These are phyloP conservation scores for Ceyx margarethae DNA, from an alignment of 2,113 vertebrate species.

Conservation along the genomic window DNA sequence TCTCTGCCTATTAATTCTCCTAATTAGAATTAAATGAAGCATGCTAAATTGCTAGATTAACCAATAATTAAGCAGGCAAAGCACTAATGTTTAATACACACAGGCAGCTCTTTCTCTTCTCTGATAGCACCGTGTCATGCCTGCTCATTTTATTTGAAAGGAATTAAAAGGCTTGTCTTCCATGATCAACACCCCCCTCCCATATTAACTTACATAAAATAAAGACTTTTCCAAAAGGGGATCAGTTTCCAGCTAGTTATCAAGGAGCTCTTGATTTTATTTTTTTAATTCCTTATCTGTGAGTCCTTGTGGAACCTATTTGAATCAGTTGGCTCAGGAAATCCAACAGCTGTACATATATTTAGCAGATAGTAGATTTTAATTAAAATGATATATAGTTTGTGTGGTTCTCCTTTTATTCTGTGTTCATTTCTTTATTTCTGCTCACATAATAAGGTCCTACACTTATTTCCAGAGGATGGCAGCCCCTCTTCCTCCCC, in stretches of 20 bases:
- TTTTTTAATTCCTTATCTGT: slow-evolving; percentile 59
- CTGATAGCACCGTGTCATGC: slow-evolving; percentile 65
- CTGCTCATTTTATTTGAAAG: slow-evolving; percentile 69
- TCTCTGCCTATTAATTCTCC: slow-evolving; percentile 86
- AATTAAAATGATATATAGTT: slow-evolving; percentile 62
- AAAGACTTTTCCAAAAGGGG: slow-evolving; percentile 39
- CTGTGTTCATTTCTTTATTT: slow-evolving; percentile 46
- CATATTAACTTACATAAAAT: slow-evolving; percentile 55
- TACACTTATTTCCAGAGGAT: slow-evolving; percentile 12
- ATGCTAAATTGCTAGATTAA: slow-evolving; percentile 86
- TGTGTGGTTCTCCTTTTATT: slow-evolving; percentile 27
- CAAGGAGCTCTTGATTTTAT: slow-evolving; percentile 36
- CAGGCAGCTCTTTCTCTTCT: slow-evolving; percentile 71
- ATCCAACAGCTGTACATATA: slow-evolving; percentile 47
- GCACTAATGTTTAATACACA: slow-evolving; percentile 74
- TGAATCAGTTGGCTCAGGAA: slow-evolving; percentile 36
- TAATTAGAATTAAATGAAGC: slow-evolving; percentile 90
- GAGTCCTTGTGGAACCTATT: slow-evolving; percentile 41
- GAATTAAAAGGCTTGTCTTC: slow-evolving; percentile 68
- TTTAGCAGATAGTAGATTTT: slow-evolving; percentile 63
- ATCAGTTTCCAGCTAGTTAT: slow-evolving; percentile 49
- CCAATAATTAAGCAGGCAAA: slow-evolving; percentile 86
- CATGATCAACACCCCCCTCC: slow-evolving; percentile 23
- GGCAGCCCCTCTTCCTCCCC: not conserved
- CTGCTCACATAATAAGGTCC: slow-evolving; percentile 10